These are phyloP conservation scores for Xiphophorus couchianus DNA, from an alignment of 2,113 vertebrate species.

Conservation along the genomic window DNA sequence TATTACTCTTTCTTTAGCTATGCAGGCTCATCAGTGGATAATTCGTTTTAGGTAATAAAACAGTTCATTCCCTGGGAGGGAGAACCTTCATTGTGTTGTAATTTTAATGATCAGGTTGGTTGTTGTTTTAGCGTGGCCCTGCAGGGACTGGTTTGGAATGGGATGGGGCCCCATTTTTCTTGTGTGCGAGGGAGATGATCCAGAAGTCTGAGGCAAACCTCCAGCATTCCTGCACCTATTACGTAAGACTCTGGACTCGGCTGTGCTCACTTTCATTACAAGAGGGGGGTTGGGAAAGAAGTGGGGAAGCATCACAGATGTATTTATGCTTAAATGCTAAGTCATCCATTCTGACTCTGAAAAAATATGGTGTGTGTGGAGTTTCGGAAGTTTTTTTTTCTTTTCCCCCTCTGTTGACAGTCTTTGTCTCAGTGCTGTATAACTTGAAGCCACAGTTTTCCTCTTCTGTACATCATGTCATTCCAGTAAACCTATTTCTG, in stretches of 20 bases:
- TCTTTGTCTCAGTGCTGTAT: background rate
- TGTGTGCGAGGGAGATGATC: constrained; percentile 37
- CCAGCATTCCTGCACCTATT: constrained; percentile 75
- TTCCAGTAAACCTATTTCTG: background rate
- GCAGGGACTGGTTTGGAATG: constrained; percentile 3
- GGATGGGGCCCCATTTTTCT: constrained; percentile 34
- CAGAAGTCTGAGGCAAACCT: constrained; percentile 41
- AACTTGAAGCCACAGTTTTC: background rate
- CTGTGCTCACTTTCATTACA: constrained; percentile 25
- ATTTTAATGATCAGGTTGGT: background rate
- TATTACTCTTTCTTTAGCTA: constrained; percentile 41
- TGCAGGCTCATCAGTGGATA: background rate
- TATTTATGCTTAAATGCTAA: background rate
- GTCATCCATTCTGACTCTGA: background rate
- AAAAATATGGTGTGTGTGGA: background rate
- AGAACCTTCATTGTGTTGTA: background rate
- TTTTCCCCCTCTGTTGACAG: background rate
- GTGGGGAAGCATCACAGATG: background rate
- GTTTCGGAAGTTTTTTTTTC: background rate
- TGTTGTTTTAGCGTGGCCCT: background rate
- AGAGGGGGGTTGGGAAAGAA: constrained; percentile 20
- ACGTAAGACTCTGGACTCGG: constrained; percentile 53
- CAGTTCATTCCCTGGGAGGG: background rate
- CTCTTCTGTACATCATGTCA: background rate
- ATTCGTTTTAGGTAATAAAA: constrained; percentile 42